Evolutionary conservation across 2,888 invertebrate species (phyloP).

Genomic region (Matsumyia berberina): DNA sequence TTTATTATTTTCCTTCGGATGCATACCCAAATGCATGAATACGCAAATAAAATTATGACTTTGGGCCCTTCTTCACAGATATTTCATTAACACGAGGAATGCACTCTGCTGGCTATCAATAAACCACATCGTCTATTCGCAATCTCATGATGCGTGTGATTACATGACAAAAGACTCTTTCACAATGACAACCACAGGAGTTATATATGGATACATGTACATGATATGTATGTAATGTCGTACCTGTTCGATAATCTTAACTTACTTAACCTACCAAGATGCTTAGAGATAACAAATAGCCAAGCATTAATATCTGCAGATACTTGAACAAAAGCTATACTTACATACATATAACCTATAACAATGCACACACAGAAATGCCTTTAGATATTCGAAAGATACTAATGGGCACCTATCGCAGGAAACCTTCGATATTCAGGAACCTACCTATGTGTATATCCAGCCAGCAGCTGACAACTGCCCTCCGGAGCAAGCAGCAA

Average conservation of each 20-base stretch:
- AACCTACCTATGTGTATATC: constrained; percentile 34
- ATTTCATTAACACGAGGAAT: background rate
- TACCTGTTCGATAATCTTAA: constrained; percentile 42
- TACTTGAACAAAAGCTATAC: constrained; percentile 32
- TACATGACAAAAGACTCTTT: constrained; percentile 46
- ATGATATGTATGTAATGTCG: background rate
- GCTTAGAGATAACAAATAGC: constrained; percentile 49
- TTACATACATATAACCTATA: constrained; percentile 20
- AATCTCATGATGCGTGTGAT: constrained; percentile 47
- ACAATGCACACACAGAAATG: constrained; percentile 55
- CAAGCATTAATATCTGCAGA: constrained; percentile 48
- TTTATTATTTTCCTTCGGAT: no score
- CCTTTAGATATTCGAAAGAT: constrained; percentile 57
- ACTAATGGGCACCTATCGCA: constrained; percentile 61
- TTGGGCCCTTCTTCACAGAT: no score
- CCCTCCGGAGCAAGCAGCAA: constrained; percentile 41
- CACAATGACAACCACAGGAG: constrained; percentile 29
- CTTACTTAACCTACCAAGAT: constrained; percentile 49
- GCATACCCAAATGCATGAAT: no score
- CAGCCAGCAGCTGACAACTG: constrained; percentile 58
- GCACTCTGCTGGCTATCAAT: constrained; percentile 25
- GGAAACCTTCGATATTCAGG: constrained; percentile 18
- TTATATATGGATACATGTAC: background rate
- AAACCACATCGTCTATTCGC: constrained; percentile 33
- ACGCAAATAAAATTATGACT: no score